phyloP scores from a whole-genome alignment of 2,888 invertebrate species.

The Tortricodes alternella region DNA sequence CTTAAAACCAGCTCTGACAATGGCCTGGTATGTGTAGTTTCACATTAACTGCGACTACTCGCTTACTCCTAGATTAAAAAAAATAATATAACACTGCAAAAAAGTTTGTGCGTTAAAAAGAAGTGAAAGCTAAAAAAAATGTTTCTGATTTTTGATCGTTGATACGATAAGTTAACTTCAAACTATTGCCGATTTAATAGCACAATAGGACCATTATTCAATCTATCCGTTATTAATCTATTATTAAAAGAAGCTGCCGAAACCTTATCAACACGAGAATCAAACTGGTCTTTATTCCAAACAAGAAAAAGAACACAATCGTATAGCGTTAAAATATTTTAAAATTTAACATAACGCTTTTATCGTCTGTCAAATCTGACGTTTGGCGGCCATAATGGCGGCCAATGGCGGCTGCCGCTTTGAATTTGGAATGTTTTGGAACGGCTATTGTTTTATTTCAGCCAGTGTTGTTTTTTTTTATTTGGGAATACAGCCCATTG shows the following conservation, averaged over 20 bases:
- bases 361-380: slow-evolving; percentile 32
- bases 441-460: slow-evolving; percentile 27
- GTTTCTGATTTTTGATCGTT: not conserved
- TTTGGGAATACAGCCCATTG: slow-evolving; percentile 18
- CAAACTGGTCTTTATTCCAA: not conserved
- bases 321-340: not conserved
- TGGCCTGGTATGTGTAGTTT: no score
- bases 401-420: slow-evolving; percentile 30
- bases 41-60: no score
- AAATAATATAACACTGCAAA: not conserved
- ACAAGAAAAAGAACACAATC: slow-evolving; percentile 6
- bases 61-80: no score
- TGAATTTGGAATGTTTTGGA: slow-evolving; percentile 29
- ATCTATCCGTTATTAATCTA: slow-evolving; percentile 22
- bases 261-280: slow-evolving; percentile 19
- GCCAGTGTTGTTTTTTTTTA: slow-evolving; percentile 24
- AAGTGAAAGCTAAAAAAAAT: not conserved
- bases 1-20: no score
- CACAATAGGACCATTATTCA: slow-evolving; percentile 17
- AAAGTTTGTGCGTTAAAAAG: not conserved
- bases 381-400: slow-evolving; percentile 25
- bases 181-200: slow-evolving; percentile 17
- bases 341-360: slow-evolving; percentile 19
- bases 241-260: slow-evolving; percentile 25
- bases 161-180: not conserved